Base-by-base conservation (phyloP, 1,140 invertebrate genomes). In the Harlomillsia oculata region DNA sequence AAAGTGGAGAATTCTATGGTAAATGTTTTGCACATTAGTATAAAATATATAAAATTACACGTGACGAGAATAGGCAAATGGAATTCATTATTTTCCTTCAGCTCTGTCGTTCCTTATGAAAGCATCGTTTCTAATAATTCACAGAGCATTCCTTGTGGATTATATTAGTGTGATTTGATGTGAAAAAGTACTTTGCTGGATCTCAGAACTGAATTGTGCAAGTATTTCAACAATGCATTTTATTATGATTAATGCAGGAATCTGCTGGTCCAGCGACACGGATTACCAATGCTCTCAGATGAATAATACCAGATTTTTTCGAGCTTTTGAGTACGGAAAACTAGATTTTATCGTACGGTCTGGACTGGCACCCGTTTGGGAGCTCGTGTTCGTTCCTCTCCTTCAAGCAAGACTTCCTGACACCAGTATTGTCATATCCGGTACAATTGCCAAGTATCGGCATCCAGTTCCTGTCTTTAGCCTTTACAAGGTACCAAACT, bases 241-340 rank as follows among this genome's bases (percentile, higher is more conserved):
- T 20, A 14, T 16, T 14, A 21, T 45, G 14, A 18, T 14, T 23
- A 14, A 34, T 50, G 30, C 16, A 53, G 50, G 50, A 16, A 53
- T 53, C 8, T 53, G 50, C 20, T 25, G 30, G 0, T 18, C 37
- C 6, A 37, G 36, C 25, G 50, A 53, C 18, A 39, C 40, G 5
- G 50, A 53, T 11, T 37, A 37, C 11, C 30, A 53, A 18, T 23
- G 40, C 9, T 28, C 34, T 28, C 50, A 53, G 2, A 53, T 53
- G 50, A 53, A 53, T 16, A 53, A 53, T 39, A 53, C 50, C 18
- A 53, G 41, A 29, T 53, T 40, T n/a, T 53, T 53, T 28, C 37
- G 40, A 4, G 28, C 26, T 20, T 21, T 53, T 5, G 26, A 53
- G 11, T 41, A 29, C 29, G 50, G 36, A 4, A 41, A 41, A 21